phyloP scores from a whole-genome alignment of 2,797 vertebrate species.

The Alfaro cultratus region DNA sequence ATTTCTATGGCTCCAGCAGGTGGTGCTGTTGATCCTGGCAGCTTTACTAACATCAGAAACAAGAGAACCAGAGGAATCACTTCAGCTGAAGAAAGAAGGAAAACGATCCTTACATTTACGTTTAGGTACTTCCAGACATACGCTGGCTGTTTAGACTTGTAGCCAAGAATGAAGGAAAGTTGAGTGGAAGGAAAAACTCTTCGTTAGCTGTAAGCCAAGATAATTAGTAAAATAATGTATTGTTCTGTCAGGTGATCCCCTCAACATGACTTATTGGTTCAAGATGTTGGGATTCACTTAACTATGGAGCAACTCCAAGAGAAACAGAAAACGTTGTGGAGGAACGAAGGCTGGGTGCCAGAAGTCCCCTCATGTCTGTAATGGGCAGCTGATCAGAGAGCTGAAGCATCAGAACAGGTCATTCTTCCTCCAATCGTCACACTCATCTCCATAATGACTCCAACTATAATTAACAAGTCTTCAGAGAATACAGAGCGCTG shows the following conservation, averaged over 20 bases:
- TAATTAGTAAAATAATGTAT: neutral
- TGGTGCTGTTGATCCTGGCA: slow-evolving; percentile 46
- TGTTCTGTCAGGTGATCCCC: neutral
- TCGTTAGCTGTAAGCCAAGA: neutral
- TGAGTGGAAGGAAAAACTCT: neutral
- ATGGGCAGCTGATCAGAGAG: slow-evolving; percentile 71
- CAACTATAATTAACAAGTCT: slow-evolving; percentile 71
- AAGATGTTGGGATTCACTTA: slow-evolving; percentile 6
- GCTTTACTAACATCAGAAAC: slow-evolving; percentile 10
- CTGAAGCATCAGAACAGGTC: slow-evolving; percentile 66
- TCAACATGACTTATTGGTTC: slow-evolving; percentile 3
- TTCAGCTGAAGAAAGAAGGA: neutral
- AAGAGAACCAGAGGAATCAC: no score
- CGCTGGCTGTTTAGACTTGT: neutral
- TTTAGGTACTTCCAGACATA: neutral
- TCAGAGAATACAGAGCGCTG: slow-evolving; percentile 63
- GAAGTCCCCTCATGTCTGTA: slow-evolving; percentile 61
- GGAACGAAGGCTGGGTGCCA: slow-evolving; percentile 45
- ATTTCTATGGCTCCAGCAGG: slow-evolving; percentile 50
- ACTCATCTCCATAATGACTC: slow-evolving; percentile 75
- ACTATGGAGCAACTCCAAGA: slow-evolving; percentile 2
- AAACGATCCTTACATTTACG: neutral
- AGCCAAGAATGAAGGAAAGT: neutral
- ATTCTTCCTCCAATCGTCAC: slow-evolving; percentile 66
- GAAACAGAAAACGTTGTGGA: slow-evolving; percentile 32